Percentiles rank a stretch among this genome's conserved stretches.
phyloP scores from a whole-genome alignment of 37 sponge, comb jelly and placozoan species.

The Cladorhizidae sp. region DNA sequence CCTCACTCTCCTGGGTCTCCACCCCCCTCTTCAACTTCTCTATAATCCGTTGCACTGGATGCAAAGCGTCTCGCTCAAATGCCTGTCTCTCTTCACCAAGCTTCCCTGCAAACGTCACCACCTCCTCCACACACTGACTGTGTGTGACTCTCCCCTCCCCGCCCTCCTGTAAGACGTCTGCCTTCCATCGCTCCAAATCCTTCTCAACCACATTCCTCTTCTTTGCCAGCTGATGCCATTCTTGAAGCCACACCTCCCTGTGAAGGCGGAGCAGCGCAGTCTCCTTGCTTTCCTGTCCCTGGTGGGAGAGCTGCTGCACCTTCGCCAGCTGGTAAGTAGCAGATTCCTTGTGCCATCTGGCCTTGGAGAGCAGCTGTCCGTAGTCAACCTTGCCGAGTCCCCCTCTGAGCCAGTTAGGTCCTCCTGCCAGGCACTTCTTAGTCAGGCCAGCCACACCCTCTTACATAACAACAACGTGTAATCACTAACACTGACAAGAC shows the following conservation, averaged over 20 bases:
- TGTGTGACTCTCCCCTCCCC: neutral
- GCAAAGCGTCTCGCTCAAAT: slow-evolving; percentile 31
- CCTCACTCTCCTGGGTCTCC: neutral
- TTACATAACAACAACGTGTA: no score
- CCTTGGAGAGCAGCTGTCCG: slow-evolving; percentile 19
- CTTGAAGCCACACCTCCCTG: slow-evolving; percentile 64
- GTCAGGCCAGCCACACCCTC: neutral
- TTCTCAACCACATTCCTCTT: neutral
- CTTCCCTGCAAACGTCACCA: slow-evolving; percentile 10
- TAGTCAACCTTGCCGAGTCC: slow-evolving; percentile 38
- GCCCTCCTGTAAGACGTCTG: neutral
- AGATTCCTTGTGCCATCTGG: neutral
- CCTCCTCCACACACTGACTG: slow-evolving; percentile 4
- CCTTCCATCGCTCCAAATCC: slow-evolving; percentile 31
- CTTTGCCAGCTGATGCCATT: slow-evolving; percentile 5
- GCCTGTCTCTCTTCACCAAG: slow-evolving; percentile 28
- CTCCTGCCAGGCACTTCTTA: neutral
- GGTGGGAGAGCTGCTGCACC: slow-evolving; percentile 35
- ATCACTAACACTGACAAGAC: no score
- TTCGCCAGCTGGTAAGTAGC: slow-evolving; percentile 1
- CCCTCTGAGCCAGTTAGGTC: neutral
- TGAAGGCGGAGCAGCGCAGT: slow-evolving; percentile 46
- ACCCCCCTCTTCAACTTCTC: slow-evolving; percentile 28
- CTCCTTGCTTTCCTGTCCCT: slow-evolving; percentile 31
- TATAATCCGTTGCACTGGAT: slow-evolving; percentile 16